These are phyloP conservation scores for Hydrocynus forskahlii DNA, from an alignment of 2,797 vertebrate species.

Conservation along the genomic window DNA sequence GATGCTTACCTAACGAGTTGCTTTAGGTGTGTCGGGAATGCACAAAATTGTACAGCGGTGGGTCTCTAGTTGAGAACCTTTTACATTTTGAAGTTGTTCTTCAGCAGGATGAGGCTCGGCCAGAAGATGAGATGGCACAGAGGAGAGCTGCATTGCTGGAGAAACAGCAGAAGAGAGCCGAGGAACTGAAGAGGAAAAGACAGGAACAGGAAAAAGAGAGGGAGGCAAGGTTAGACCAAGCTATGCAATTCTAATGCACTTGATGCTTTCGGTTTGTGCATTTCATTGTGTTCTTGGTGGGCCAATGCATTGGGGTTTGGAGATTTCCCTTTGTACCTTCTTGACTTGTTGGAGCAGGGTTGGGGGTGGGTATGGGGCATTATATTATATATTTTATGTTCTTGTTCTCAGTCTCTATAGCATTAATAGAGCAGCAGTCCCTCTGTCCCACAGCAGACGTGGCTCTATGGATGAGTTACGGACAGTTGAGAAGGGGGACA, in stretches of 20 bases:
- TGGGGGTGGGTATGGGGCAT: too few relatives aligned
- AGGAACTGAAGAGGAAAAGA: slow-evolving; percentile 84
- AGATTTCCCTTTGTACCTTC: background rate
- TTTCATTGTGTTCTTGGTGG: background rate
- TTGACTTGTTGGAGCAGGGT: background rate
- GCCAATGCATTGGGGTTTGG: background rate
- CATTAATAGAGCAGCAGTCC: background rate
- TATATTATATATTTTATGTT: too few relatives aligned
- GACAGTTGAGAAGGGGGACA: slow-evolving; percentile 65
- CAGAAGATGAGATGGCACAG: slow-evolving; percentile 90
- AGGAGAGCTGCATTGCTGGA: slow-evolving; percentile 85
- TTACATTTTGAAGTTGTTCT: slow-evolving; percentile 1
- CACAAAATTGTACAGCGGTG: background rate
- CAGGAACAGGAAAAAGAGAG: slow-evolving; percentile 85
- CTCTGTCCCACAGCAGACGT: slow-evolving; percentile 63
- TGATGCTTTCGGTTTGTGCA: background rate
- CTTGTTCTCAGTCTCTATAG: too few relatives aligned
- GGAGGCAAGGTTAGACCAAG: slow-evolving; percentile 79
- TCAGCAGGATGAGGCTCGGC: slow-evolving; percentile 79
- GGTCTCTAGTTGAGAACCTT: background rate
- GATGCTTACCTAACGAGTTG: background rate
- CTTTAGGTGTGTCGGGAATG: background rate
- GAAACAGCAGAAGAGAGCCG: slow-evolving; percentile 88
- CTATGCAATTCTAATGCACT: background rate
- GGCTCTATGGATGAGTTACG: slow-evolving; percentile 54